These are phyloP conservation scores for Pluvianellus socialis DNA, from an alignment of 2,113 vertebrate species.

Conservation along the genomic window DNA sequence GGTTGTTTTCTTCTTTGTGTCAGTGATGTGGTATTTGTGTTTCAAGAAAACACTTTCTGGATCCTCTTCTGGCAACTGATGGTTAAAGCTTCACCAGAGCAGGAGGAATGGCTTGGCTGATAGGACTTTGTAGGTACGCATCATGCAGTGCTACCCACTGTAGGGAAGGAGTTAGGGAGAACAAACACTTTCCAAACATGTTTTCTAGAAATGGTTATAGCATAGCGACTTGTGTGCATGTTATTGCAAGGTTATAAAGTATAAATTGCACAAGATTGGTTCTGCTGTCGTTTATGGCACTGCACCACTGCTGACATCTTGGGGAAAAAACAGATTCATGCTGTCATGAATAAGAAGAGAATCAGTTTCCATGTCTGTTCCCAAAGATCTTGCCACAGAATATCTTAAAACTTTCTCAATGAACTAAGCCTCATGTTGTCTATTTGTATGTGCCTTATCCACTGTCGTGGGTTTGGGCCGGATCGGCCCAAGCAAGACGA, in stretches of 20 bases:
- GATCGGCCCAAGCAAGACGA: no score
- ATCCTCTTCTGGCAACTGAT: neutral
- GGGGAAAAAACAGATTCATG: accelerated
- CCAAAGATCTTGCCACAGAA: neutral
- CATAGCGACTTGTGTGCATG: neutral
- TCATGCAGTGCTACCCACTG: neutral
- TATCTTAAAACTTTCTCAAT: neutral
- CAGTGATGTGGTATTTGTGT: neutral
- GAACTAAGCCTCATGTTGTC: neutral
- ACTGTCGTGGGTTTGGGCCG: neutral
- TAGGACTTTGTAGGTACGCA: neutral
- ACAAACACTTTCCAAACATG: neutral
- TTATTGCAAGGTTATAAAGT: neutral
- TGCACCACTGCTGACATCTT: neutral
- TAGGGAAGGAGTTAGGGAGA: neutral
- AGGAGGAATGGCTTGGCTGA: neutral
- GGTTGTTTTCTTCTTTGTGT: neutral
- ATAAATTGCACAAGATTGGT: neutral
- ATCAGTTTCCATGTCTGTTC: neutral
- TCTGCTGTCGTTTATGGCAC: neutral
- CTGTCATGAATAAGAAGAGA: neutral
- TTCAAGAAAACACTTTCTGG: neutral
- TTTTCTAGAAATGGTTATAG: neutral
- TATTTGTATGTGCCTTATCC: neutral
- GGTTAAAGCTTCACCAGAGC: neutral